Conservation (phyloP, 2,113 vertebrate species). For the Salminus brasiliensis region DNA sequence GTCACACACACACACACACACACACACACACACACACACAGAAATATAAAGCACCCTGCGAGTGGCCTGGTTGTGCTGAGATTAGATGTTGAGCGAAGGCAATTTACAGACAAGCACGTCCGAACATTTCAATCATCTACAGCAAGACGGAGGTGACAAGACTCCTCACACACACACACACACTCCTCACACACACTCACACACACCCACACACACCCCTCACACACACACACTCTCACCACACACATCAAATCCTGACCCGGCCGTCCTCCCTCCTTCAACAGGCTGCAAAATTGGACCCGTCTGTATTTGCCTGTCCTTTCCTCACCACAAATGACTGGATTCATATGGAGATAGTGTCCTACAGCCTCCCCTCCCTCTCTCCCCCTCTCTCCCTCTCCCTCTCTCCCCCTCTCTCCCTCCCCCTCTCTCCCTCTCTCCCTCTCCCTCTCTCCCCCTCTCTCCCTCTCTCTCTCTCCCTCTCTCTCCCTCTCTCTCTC, state of each 20-base stretch:
- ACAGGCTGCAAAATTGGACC: conserved; percentile 34
- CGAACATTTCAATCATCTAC: conserved; percentile 58
- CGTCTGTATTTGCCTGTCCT: conserved; percentile 29
- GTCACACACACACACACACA: conserved; percentile 24
- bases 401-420: not conserved
- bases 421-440: not conserved
- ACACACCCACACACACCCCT: not conserved
- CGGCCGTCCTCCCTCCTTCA: not conserved
- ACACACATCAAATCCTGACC: conserved; percentile 21
- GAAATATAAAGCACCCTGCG: conserved; percentile 43
- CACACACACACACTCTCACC: not conserved
- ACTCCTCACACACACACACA: conserved; percentile 34
- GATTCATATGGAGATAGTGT: conserved; percentile 45
- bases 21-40: conserved; percentile 31
- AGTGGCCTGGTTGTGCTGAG: conserved; percentile 40
- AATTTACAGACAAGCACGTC: conserved; percentile 59
- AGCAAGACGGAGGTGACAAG: conserved; percentile 40
- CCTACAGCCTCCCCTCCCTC: not conserved
- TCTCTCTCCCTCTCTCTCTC: not conserved
- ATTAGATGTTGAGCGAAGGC: conserved; percentile 57
- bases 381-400: not conserved
- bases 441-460: not conserved
- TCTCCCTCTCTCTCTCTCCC: not conserved
- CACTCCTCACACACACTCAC: not conserved
- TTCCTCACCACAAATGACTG: conserved; percentile 31